Evolutionary conservation across 1,140 invertebrate species (phyloP), one percentile per base, ranked within the genome.

Genomic region (Drusus annulatus): DNA sequence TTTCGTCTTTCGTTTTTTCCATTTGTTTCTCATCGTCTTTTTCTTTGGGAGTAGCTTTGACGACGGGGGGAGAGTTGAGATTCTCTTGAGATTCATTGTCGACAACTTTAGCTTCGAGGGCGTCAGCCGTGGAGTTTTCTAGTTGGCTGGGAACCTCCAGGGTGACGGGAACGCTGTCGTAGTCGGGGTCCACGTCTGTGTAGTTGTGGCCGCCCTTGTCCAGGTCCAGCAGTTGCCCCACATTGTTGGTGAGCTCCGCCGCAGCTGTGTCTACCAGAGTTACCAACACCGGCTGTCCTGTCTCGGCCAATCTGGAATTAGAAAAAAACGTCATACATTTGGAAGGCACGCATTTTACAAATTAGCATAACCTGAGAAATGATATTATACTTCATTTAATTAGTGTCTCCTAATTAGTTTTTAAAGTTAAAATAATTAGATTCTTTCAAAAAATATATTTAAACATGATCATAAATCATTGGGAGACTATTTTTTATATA

Each of bases 221-320:
- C 45, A 73, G 19, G 0, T 80, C 75, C 4, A 83, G 36, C 13
- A 54, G 31, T 52, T 81, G 75, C 5, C 52, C 73, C 6, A 65
- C 78, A 28, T 78, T 74, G 84, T 89, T 88, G 85, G 93, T 88
- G 84, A 92, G 85, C 87, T 93, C 91, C 84, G 90, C 89, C 80
- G 88, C 91, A 56, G 92, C 91, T 52, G 91, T 92, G 80, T 94
- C 93, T 50, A 92, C 89, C 69, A 93, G 85, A 8, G 92, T 93
- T 80, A 94, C 88, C 25, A 93, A 89, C 17, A 93, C 91, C 60
- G 91, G 90, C 82, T 93, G 91, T 62, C 91, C 92, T 54, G 91
- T 91, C 85, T 93, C 92, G 83, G 92, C 91, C 86, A 94, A 91
- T 85, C 93, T 94, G 88, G 3, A 91, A 92, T 62, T 36, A 21